These are phyloP conservation scores for Tychaedon coryphoeus DNA, from an alignment of 2,113 vertebrate genomes.

Conservation along the genomic window DNA sequence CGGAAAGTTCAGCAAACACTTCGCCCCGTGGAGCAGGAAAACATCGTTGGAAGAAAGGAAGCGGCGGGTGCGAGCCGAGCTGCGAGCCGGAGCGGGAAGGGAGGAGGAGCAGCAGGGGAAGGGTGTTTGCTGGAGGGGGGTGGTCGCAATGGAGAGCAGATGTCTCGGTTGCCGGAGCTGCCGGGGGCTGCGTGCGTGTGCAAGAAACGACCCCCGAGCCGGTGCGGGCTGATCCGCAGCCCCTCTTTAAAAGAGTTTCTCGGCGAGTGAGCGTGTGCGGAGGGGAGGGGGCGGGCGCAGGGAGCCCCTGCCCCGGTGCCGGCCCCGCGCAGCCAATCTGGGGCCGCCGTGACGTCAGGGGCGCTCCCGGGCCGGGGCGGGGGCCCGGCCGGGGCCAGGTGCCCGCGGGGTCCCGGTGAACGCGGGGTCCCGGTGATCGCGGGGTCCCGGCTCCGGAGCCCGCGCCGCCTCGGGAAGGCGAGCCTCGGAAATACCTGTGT, in stretches of 20 bases:
- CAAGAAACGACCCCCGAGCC: background rate
- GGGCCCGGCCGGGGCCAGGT: background rate
- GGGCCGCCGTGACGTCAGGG: constrained; percentile 86
- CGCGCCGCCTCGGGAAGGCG: background rate
- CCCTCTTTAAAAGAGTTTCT: constrained; percentile 74
- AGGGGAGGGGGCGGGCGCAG: background rate
- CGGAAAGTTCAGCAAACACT: constrained; percentile 34
- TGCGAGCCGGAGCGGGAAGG: constrained; percentile 15
- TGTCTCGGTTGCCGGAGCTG: constrained; percentile 33
- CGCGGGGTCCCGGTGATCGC: background rate
- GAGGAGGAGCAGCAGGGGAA: constrained; percentile 49
- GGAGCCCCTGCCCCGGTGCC: constrained; percentile 60
- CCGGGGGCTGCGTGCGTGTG: background rate
- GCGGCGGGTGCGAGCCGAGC: constrained; percentile 22
- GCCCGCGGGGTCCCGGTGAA: background rate
- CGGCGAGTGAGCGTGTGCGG: background rate
- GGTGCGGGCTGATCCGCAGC: background rate
- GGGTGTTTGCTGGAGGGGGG: constrained; percentile 25
- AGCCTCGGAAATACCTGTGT: accelerated
- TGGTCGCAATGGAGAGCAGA: constrained; percentile 56
- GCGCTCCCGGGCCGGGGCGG: constrained; percentile 29
- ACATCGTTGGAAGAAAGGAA: constrained; percentile 34
- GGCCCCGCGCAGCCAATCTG: constrained; percentile 81
- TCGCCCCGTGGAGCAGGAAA: constrained; percentile 32
- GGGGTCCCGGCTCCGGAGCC: background rate